Conservation (phyloP, 2,797 vertebrate species). For the Acestrorhynchus altus region DNA sequence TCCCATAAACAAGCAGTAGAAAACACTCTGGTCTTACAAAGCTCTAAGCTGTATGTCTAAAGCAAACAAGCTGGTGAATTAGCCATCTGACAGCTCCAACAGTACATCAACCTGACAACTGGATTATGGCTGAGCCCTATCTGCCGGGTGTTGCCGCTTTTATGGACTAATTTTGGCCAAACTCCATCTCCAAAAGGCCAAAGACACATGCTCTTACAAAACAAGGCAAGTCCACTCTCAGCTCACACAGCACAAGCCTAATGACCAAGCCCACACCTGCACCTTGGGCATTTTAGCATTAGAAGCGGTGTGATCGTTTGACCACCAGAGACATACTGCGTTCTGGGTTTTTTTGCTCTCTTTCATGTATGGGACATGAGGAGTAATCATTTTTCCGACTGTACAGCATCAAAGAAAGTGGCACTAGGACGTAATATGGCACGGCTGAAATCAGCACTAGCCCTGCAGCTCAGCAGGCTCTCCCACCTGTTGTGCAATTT, state of each 20-base stretch:
- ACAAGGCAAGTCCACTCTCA: slow-evolving; percentile 49
- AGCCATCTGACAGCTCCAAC: slow-evolving; percentile 61
- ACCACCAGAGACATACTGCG: not conserved
- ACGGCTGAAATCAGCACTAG: not conserved
- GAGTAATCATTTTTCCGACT: slow-evolving; percentile 25
- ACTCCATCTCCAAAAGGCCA: slow-evolving; percentile 63
- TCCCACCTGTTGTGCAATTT: slow-evolving; percentile 16
- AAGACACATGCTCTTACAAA: slow-evolving; percentile 62
- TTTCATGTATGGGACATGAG: slow-evolving; percentile 11
- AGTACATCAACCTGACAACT: slow-evolving; percentile 68
- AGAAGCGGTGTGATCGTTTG: not conserved
- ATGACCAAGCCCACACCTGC: slow-evolving; percentile 3
- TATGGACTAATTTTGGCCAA: slow-evolving; percentile 66
- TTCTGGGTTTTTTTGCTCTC: not conserved
- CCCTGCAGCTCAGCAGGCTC: not conserved
- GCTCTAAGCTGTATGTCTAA: slow-evolving; percentile 56
- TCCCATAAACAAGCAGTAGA: not conserved
- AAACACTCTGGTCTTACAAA: slow-evolving; percentile 4
- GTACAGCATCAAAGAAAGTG: slow-evolving; percentile 15
- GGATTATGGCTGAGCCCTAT: slow-evolving; percentile 66
- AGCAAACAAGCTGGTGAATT: slow-evolving; percentile 68
- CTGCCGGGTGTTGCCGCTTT: slow-evolving; percentile 61
- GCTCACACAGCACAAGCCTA: not conserved
- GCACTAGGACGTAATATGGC: not conserved
- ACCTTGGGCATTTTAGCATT: not conserved